Evolutionary conservation across 2,113 vertebrate species (phyloP).

Genomic region (Gulo gulo): DNA sequence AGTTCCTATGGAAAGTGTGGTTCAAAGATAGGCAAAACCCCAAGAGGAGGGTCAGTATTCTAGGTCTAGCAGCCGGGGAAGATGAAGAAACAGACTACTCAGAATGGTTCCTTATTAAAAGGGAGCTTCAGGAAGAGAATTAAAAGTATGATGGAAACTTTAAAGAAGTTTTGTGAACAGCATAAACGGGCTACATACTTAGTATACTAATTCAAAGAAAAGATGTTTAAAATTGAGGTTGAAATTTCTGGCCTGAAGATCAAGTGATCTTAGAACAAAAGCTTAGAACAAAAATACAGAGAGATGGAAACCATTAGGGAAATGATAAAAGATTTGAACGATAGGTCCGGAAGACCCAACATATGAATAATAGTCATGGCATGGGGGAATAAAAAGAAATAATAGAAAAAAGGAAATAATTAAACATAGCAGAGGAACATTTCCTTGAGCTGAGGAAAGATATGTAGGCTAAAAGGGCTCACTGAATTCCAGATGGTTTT

Average conservation of each 20-base stretch:
- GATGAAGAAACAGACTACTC: neutral
- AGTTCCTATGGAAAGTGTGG: neutral
- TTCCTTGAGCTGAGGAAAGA: neutral
- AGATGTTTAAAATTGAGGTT: neutral
- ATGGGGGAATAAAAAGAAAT: neutral
- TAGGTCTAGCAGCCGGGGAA: neutral
- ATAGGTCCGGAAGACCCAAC: neutral
- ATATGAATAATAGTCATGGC: neutral
- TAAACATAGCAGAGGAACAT: neutral
- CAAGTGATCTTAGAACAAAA: neutral
- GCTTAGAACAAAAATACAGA: neutral
- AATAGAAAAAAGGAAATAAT: neutral
- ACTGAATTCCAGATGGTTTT: neutral
- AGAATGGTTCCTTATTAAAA: neutral
- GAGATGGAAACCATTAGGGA: neutral
- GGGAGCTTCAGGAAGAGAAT: neutral
- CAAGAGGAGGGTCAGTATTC: neutral
- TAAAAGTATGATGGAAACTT: neutral
- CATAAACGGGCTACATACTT: neutral
- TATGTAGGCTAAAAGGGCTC: neutral
- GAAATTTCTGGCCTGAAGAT: neutral
- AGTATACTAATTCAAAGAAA: conserved; percentile 2
- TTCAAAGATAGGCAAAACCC: neutral
- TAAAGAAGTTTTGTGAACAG: neutral
- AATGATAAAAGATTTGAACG: neutral